Base-by-base conservation (phyloP, 2,888 invertebrate genomes). In the Cerceris ruficornis region DNA sequence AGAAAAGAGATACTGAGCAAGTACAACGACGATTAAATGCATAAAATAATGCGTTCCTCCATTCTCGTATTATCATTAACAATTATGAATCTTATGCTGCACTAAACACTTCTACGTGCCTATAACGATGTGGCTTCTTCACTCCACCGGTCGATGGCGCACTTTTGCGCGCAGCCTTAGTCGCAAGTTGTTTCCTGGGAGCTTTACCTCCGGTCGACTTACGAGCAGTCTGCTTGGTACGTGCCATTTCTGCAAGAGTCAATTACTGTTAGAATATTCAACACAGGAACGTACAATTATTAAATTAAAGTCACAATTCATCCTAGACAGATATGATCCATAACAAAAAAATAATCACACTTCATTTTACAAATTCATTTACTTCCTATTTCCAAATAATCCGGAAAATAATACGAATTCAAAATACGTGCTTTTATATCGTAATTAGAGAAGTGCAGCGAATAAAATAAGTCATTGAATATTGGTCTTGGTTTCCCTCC, bases 121-220 rank as follows among this genome's bases (percentile, higher is more conserved):
- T 96, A 93, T 98, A 98, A 94, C 98, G 96, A 96, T 98, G 98
- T 82, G 98, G 98, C 92, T 98, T 98, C 95, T 98, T 98, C 2
- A 98, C 98, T 86, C 98, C 98, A 86, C 98, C 98, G 86, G 98
- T 98, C 84, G 98, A 97, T 46, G 98, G 98, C 58, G 98, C 98
- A 81, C 97, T 97, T 94, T 98, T 98, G 93, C 98, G 96, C 46
- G 98, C 98, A 46, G 98, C 98, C 94, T 98, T 98, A 66, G 98
- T 98, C 59, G 98, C 98, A 81, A 95, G 91, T 93, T 98, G 98
- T 93, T 98, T 98, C 89, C 98, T 96, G 76, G 98, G 98, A 88
- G 98, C 98, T 94, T 98, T 98, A 90, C 98, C 98, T 95, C 98
- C 98, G 66, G 98, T 98, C 0, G 98, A 98, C 93, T 98, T 98